Base-by-base conservation (phyloP, 1,140 invertebrate genomes). In the Lethocerus indicus region DNA sequence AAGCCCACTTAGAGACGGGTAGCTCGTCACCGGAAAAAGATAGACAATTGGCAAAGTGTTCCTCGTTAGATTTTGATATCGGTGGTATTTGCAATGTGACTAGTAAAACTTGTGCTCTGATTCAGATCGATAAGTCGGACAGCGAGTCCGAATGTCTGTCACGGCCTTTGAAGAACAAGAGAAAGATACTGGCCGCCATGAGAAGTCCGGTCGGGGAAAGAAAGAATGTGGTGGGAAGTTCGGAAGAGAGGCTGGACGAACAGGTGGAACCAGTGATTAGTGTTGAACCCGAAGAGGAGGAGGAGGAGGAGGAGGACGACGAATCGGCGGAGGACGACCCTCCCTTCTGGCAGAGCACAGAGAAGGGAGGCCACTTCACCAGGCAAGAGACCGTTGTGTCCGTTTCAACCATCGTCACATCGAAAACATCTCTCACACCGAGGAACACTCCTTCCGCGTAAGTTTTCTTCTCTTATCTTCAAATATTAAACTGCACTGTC, bases 331-430 rank as follows among this genome's bases (percentile, higher is more conserved):
- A 56, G 16, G 58, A 58, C 4, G 54, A 57, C 41, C 58, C 52
- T 51, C 64, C 47, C 32, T 61, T 56, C 56, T 59, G 29, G 61
- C 49, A 49, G 41, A 58, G 51, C 51, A 51, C 56, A 39, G 48
- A 57, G 9, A 54, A 53, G 27, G 53, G 53, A n/a, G 56, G 52
- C 3, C 45, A 40, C 18, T 54, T 57, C 37, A 35, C 51, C n/a
- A 20, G 56, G 2, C 56, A 57, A 27, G 50, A 57, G 42, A 57
- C 56, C 23, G 53, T 57, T 18, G 35, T 56, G 9, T 28, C 49
- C 25, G 23, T 26, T 20, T n/a, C n/a, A n/a, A n/a, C n/a, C n/a
- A n/a, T n/a, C n/a, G n/a, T n/a, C n/a, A n/a, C n/a, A n/a, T n/a
- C n/a, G n/a, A n/a, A n/a, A n/a, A n/a, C n/a, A n/a, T n/a, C n/a